Percentiles rank a stretch among this genome's conserved stretches.
Evolutionary conservation across 2,888 invertebrate species (phyloP).

Genomic region (Phyllotreta cruciferae): DNA sequence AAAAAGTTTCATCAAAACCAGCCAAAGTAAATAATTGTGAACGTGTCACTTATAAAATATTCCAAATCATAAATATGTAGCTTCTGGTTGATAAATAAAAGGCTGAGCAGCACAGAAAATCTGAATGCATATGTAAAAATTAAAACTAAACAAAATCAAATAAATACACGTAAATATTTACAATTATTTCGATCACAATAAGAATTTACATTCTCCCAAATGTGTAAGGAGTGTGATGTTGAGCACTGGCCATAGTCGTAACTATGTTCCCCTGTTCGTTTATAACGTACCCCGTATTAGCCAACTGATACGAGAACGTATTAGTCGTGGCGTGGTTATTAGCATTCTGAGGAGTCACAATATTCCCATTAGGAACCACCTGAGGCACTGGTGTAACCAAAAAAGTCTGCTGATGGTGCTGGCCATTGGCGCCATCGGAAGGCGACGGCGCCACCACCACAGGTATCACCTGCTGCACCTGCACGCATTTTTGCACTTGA

Average conservation of each 20-base stretch:
- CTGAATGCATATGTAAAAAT: constrained; percentile 12
- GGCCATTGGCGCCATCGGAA: constrained; percentile 50
- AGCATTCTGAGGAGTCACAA: constrained; percentile 55
- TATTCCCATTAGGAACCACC: constrained; percentile 63
- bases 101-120: constrained; percentile 1
- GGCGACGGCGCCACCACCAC: constrained; percentile 65
- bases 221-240: constrained; percentile 58
- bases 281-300: constrained; percentile 60
- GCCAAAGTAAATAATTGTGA: too few relatives aligned
- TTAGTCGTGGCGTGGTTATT: constrained; percentile 55
- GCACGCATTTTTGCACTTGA: constrained; percentile 63
- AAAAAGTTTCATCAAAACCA: too few relatives aligned
- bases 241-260: constrained; percentile 59
- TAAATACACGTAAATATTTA: too few relatives aligned
- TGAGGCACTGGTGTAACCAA: constrained; percentile 72
- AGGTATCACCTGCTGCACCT: constrained; percentile 69
- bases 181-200: constrained; percentile 18
- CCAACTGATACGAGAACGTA: constrained; percentile 59
- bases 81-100: neutral
- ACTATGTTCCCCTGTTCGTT: constrained; percentile 61
- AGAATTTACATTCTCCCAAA: constrained; percentile 58
- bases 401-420: constrained; percentile 70
- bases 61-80: neutral
- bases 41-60: too few relatives aligned
- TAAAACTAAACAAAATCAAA: constrained; percentile 17